phyloP scores from a whole-genome alignment of 2,888 invertebrate genomes.

The Fragum sueziense region DNA sequence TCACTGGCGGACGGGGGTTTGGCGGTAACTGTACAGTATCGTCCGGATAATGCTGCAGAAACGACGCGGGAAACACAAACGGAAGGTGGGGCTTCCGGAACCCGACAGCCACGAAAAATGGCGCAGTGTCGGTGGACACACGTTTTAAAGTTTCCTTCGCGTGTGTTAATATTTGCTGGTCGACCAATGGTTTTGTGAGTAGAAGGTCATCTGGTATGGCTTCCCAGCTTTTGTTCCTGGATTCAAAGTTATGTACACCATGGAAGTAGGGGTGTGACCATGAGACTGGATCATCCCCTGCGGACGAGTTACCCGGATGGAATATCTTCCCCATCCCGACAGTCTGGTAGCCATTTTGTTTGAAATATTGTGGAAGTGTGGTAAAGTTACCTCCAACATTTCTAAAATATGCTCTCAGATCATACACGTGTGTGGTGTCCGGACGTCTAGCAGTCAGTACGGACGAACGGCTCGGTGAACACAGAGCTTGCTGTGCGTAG shows the following conservation, averaged over 20 bases:
- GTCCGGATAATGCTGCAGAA: slow-evolving; percentile 85
- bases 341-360: slow-evolving; percentile 57
- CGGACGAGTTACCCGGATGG: slow-evolving; percentile 60
- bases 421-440: slow-evolving; percentile 64
- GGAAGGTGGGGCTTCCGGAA: slow-evolving; percentile 96
- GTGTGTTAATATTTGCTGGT: slow-evolving; percentile 88
- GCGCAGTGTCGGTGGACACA: slow-evolving; percentile 79
- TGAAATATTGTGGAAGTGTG: slow-evolving; percentile 64
- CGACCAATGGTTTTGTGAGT: slow-evolving; percentile 87
- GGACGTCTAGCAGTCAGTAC: slow-evolving; percentile 63
- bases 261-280: slow-evolving; percentile 43
- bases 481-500: slow-evolving; percentile 60
- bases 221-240: slow-evolving; percentile 69
- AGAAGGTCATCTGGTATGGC: slow-evolving; percentile 52
- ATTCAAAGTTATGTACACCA: slow-evolving; percentile 86
- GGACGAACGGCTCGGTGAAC: slow-evolving; percentile 61
- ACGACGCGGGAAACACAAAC: slow-evolving; percentile 90
- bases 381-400: slow-evolving; percentile 64
- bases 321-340: slow-evolving; percentile 65
- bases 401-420: slow-evolving; percentile 58
- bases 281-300: slow-evolving; percentile 63
- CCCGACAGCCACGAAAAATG: slow-evolving; percentile 92
- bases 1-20: slow-evolving; percentile 65
- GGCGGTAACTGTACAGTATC: slow-evolving; percentile 58
- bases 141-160: slow-evolving; percentile 86